phyloP scores from a whole-genome alignment of 2,888 invertebrate genomes.

The Acrobeloides nanus region DNA sequence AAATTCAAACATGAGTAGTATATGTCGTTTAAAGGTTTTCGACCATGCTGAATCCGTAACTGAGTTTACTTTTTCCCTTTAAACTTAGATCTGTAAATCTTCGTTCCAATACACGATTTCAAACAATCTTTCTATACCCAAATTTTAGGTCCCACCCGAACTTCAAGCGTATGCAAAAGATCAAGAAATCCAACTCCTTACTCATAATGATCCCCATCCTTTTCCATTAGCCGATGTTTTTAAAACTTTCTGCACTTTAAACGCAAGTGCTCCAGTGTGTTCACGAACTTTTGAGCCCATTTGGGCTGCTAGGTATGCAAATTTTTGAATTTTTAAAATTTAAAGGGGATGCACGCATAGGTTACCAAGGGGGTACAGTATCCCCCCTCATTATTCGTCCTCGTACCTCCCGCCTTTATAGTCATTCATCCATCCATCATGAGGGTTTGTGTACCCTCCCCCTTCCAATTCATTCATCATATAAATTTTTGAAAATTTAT shows the following conservation, averaged over 20 bases:
- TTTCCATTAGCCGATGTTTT: slow-evolving; percentile 47
- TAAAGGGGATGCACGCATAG: not conserved
- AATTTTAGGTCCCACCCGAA: slow-evolving; percentile 67
- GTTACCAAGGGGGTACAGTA: too few relatives aligned
- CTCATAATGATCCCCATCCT: slow-evolving; percentile 82
- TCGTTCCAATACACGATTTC: too few relatives aligned
- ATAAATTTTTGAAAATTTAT: too few relatives aligned
- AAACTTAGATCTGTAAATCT: not conserved
- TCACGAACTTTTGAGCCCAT: slow-evolving; percentile 34
- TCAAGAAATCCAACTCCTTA: slow-evolving; percentile 82
- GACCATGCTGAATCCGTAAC: not conserved
- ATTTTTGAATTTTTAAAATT: not conserved
- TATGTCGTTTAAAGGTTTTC: not conserved
- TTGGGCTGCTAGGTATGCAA: slow-evolving; percentile 41
- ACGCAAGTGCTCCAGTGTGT: slow-evolving; percentile 26
- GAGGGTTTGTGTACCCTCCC: too few relatives aligned
- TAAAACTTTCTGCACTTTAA: slow-evolving; percentile 32
- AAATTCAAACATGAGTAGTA: not conserved
- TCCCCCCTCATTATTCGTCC: too few relatives aligned
- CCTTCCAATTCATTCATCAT: too few relatives aligned
- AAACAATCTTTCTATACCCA: not conserved
- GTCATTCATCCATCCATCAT: too few relatives aligned
- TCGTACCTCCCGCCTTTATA: too few relatives aligned
- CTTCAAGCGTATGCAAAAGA: slow-evolving; percentile 80
- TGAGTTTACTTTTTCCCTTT: not conserved